Conservation (phyloP, 1,140 invertebrate species). For the Bombus superbus region DNA sequence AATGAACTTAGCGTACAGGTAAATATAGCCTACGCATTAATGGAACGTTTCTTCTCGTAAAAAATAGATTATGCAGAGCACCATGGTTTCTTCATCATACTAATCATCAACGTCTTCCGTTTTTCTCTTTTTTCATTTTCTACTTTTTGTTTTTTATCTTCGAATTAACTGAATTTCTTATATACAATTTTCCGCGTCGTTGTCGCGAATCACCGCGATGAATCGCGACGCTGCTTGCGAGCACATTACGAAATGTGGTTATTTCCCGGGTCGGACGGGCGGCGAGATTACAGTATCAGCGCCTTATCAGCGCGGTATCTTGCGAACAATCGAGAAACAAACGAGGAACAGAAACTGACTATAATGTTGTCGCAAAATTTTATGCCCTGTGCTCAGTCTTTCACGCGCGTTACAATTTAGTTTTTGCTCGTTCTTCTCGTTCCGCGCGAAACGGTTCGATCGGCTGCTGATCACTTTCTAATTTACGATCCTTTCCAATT, state of each 20-base stretch:
- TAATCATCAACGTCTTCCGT: not conserved
- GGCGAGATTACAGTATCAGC: slow-evolving; percentile 60
- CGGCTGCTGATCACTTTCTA: not conserved
- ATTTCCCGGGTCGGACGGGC: slow-evolving; percentile 28
- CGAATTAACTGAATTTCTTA: slow-evolving; percentile 61
- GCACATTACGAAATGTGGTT: slow-evolving; percentile 45
- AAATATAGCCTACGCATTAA: slow-evolving; percentile 69
- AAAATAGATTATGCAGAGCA: slow-evolving; percentile 74
- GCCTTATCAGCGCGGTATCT: slow-evolving; percentile 62
- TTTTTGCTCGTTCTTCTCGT: slow-evolving; percentile 5
- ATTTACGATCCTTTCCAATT: not conserved
- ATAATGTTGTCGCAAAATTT: slow-evolving; percentile 79
- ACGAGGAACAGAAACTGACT: slow-evolving; percentile 82
- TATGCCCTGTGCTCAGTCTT: slow-evolving; percentile 79
- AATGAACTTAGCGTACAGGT: slow-evolving; percentile 59
- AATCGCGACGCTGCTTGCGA: slow-evolving; percentile 45
- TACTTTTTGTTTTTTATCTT: not conserved
- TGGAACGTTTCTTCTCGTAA: slow-evolving; percentile 73
- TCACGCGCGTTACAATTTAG: slow-evolving; percentile 43
- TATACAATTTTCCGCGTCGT: slow-evolving; percentile 64
- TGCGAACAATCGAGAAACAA: slow-evolving; percentile 76
- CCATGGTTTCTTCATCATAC: slow-evolving; percentile 64
- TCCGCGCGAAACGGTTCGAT: slow-evolving; percentile 12
- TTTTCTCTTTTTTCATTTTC: slow-evolving; percentile 17
- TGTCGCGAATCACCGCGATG: slow-evolving; percentile 9